A percentile compares a stretch with the other conserved stretches of the same genome.
Conservation (phyloP, 1,140 invertebrate species). For the Apis florea region DNA sequence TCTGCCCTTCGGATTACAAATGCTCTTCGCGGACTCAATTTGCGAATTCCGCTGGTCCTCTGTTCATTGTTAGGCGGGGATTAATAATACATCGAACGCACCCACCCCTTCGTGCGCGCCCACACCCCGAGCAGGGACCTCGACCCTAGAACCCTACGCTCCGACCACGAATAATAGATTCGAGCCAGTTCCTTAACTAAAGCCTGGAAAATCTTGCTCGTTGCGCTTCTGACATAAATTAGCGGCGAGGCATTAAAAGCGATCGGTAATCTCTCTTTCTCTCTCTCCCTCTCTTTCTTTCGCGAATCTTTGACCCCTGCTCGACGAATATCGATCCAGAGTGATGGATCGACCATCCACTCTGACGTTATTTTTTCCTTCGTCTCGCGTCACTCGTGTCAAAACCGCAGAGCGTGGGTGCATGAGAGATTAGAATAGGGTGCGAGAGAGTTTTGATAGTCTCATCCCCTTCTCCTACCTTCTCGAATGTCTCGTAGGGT, state of each 20-base stretch:
- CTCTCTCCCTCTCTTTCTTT: no score
- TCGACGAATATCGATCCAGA: no score
- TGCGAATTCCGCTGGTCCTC: constrained; percentile 62
- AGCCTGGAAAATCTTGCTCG: constrained; percentile 2
- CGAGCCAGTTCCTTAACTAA: neutral
- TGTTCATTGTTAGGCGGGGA: constrained; percentile 67
- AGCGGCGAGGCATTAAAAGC: neutral
- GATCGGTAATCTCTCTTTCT: neutral
- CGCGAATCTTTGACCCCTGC: neutral
- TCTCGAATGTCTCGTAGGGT: constrained; percentile 12
- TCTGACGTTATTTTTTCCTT: constrained; percentile 17
- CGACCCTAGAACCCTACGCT: neutral
- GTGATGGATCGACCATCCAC: neutral
- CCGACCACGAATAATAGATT: constrained; percentile 25
- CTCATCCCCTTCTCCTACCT: constrained; percentile 29
- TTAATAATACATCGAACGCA: constrained; percentile 68
- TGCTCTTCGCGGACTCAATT: constrained; percentile 67
- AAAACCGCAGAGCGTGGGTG: constrained; percentile 58
- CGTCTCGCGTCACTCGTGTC: constrained; percentile 58
- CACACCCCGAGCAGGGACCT: constrained; percentile 25
- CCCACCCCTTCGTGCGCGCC: constrained; percentile 21
- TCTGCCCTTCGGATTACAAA: constrained; percentile 54
- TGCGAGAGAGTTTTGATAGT: constrained; percentile 59
- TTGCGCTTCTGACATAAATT: neutral
- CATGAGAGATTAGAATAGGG: constrained; percentile 71